Evolutionary conservation across 2,113 vertebrate genomes (phyloP).

Genomic region (Diphyllodes magnificus): DNA sequence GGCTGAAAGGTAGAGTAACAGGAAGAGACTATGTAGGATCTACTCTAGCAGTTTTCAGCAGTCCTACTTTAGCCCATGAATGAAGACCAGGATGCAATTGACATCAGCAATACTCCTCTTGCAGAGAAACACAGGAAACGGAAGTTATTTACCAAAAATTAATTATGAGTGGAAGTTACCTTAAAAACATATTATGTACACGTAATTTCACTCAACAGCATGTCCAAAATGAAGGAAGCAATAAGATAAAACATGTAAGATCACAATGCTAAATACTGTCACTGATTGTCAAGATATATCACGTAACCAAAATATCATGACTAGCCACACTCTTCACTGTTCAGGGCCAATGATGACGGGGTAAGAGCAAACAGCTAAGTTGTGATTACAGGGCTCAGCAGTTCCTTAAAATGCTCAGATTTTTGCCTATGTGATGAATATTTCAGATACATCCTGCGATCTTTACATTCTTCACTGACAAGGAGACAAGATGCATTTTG

Average conservation of each 20-base stretch:
- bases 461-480: slow-evolving; percentile 70
- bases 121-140: neutral
- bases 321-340: neutral
- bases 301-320: neutral
- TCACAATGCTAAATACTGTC: neutral
- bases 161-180: neutral
- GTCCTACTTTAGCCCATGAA: neutral
- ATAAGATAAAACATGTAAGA: neutral
- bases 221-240: neutral
- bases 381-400: slow-evolving; percentile 17
- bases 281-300: neutral
- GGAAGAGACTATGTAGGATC: neutral
- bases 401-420: slow-evolving; percentile 10
- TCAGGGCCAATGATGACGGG: neutral
- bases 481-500: slow-evolving; percentile 68
- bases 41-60: neutral
- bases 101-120: neutral
- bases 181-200: neutral
- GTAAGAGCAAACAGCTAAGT: neutral
- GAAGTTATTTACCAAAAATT: neutral
- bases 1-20: neutral
- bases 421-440: slow-evolving; percentile 66
- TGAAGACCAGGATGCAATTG: neutral
- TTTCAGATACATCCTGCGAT: slow-evolving; percentile 65
- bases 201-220: neutral